Evolutionary conservation across 2,888 invertebrate species (phyloP).

Genomic region (Perdita meconis): DNA sequence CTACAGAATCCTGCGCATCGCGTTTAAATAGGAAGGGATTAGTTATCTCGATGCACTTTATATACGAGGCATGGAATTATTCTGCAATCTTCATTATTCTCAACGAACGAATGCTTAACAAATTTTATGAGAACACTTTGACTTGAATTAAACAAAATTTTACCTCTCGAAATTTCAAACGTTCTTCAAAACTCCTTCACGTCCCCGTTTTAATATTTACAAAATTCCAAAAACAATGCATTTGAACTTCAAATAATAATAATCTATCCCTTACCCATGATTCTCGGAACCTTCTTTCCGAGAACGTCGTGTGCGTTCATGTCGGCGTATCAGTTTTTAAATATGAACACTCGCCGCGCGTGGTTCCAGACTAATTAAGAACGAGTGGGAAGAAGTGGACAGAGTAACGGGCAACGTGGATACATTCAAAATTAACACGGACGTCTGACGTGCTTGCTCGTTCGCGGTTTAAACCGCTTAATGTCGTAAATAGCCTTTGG

Average conservation of each 20-base stretch:
- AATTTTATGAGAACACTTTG: not conserved
- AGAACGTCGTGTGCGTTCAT: conserved; percentile 7
- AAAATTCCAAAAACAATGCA: too few relatives aligned
- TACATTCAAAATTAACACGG: conserved; percentile 65
- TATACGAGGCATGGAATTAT: not conserved
- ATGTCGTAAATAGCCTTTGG: conserved; percentile 70
- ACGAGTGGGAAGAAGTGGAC: conserved; percentile 6
- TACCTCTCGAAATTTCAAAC: too few relatives aligned
- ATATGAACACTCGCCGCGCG: conserved; percentile 20
- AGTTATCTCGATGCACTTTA: not conserved
- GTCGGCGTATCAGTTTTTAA: conserved; percentile 2
- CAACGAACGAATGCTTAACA: too few relatives aligned
- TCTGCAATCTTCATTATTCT: not conserved
- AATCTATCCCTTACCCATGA: not conserved
- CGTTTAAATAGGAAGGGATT: not conserved
- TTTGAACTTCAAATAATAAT: too few relatives aligned
- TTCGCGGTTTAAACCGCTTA: conserved; percentile 66
- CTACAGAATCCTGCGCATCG: not conserved
- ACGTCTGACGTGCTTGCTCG: conserved; percentile 48
- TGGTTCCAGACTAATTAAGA: conserved; percentile 53
- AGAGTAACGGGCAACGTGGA: conserved; percentile 30
- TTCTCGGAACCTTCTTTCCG: not conserved
- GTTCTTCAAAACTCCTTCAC: too few relatives aligned
- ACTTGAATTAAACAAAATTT: too few relatives aligned
- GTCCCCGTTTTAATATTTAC: too few relatives aligned